phyloP scores from a whole-genome alignment of 2,113 vertebrate species.

The Dipodomys merriami region DNA sequence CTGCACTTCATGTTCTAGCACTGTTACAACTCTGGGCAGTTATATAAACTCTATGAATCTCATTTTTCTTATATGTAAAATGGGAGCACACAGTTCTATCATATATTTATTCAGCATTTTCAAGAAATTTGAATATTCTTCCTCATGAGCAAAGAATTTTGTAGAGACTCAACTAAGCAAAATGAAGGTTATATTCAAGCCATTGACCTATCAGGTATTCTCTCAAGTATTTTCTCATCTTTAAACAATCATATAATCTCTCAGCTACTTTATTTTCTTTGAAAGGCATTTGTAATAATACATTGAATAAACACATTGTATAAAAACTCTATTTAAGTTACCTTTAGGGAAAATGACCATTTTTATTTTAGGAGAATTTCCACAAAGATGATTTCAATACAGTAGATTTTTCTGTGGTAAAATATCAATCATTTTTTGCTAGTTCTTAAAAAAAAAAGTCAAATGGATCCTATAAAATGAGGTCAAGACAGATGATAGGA shows the following conservation, averaged over 20 bases:
- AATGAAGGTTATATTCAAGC: background rate
- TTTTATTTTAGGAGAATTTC: slow-evolving; percentile 66
- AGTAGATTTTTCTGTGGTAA: slow-evolving; percentile 44
- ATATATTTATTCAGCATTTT: slow-evolving; percentile 30
- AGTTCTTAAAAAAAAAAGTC: slow-evolving; percentile 62
- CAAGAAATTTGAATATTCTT: slow-evolving; percentile 32
- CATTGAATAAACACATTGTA: background rate
- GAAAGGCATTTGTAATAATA: slow-evolving; percentile 25
- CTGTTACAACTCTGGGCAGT: slow-evolving; percentile 12
- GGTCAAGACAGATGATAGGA: background rate
- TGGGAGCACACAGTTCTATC: background rate
- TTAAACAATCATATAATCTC: slow-evolving; percentile 52
- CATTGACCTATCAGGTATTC: slow-evolving; percentile 42
- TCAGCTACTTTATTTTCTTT: slow-evolving; percentile 47
- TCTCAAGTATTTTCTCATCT: slow-evolving; percentile 21
- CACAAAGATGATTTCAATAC: slow-evolving; percentile 56
- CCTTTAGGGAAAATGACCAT: slow-evolving; percentile 23
- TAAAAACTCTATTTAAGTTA: slow-evolving; percentile 45
- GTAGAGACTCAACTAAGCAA: background rate
- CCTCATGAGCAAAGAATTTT: background rate
- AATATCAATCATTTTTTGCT: slow-evolving; percentile 44
- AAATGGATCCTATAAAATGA: slow-evolving; percentile 36
- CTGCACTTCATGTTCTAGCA: background rate
- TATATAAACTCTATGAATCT: slow-evolving; percentile 34
- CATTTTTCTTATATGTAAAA: slow-evolving; percentile 42